These are phyloP conservation scores for Ladona fulva DNA, from an alignment of 1,140 invertebrate species.

Conservation along the genomic window DNA sequence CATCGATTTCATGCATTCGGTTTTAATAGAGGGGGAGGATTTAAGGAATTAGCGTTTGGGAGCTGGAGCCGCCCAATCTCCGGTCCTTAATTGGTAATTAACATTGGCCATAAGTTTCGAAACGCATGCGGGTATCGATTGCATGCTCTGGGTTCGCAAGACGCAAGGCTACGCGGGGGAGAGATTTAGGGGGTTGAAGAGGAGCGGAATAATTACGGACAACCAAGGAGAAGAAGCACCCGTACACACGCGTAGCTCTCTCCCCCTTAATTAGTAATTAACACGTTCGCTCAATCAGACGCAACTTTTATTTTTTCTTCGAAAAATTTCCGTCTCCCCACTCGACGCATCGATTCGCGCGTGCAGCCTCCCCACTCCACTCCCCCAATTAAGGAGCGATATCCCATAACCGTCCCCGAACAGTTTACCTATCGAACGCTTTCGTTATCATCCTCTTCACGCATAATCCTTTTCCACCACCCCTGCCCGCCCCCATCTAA, in stretches of 20 bases:
- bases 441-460: not conserved
- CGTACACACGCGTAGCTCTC: not conserved
- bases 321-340: too few relatives aligned
- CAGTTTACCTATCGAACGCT: too few relatives aligned
- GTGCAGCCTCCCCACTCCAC: too few relatives aligned
- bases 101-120: not conserved
- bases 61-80: not conserved
- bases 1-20: too few relatives aligned
- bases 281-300: not conserved
- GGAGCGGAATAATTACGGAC: not conserved
- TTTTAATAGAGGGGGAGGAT: too few relatives aligned
- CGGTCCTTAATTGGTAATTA: conserved; percentile 1
- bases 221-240: not conserved
- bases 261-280: not conserved
- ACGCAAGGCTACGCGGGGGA: not conserved
- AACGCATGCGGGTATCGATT: not conserved
- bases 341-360: too few relatives aligned
- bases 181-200: not conserved
- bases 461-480: not conserved
- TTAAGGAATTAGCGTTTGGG: too few relatives aligned
- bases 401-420: too few relatives aligned
- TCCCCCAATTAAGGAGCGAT: too few relatives aligned
- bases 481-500: not conserved
- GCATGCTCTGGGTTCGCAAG: not conserved
- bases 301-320: too few relatives aligned